Evolutionary conservation across 2,113 vertebrate species (phyloP).

Genomic region (Percina caprodes): DNA sequence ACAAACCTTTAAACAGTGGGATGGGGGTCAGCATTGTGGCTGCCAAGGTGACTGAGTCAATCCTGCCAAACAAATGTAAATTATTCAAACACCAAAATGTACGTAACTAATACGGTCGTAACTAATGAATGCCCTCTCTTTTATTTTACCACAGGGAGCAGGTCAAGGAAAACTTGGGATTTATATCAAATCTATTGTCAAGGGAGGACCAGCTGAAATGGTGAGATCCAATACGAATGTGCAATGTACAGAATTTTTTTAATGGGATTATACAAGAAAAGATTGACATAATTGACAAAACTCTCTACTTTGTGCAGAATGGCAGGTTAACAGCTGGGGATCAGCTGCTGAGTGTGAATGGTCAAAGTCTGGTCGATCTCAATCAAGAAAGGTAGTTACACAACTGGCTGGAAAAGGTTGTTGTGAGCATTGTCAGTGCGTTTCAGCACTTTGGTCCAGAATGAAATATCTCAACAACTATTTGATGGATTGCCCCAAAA

Average conservation of each 20-base stretch:
- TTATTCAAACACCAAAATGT: neutral
- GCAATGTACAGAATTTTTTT: neutral
- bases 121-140: neutral
- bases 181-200: conserved; percentile 95
- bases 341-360: conserved; percentile 93
- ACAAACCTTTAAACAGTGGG: conserved; percentile 90
- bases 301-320: conserved; percentile 77
- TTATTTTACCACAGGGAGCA: conserved; percentile 84
- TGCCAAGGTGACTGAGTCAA: conserved; percentile 87
- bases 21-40: conserved; percentile 97
- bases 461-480: neutral
- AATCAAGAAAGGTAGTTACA: conserved; percentile 91
- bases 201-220: conserved; percentile 92
- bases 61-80: neutral
- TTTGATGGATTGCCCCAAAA: too few relatives aligned
- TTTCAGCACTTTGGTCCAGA: neutral
- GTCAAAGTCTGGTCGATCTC: conserved; percentile 90
- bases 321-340: conserved; percentile 91
- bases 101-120: neutral
- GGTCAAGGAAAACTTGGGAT: conserved; percentile 92
- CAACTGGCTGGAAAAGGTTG: neutral
- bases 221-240: conserved; percentile 75
- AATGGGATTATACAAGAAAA: neutral
- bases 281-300: neutral
- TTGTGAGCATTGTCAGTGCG: too few relatives aligned